Conservation (phyloP, 2,888 invertebrate genomes). For the Hipparchia sbordonii region DNA sequence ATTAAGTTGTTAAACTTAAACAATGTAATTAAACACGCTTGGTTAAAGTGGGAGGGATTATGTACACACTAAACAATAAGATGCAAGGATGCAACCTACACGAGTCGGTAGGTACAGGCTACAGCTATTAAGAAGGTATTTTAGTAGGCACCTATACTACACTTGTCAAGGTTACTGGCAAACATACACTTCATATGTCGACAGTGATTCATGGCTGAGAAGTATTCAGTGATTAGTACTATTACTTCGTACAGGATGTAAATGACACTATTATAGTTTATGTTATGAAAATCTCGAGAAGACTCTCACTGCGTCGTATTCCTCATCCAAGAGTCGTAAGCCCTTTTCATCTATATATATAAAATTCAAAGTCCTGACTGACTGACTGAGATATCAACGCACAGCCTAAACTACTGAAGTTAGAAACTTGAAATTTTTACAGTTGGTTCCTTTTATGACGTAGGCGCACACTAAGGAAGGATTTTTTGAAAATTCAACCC, state of each 20-base stretch:
- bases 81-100: constrained; percentile 20
- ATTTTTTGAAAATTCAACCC: too few relatives aligned
- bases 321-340: too few relatives aligned
- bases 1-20: background rate
- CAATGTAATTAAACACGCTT: constrained; percentile 2
- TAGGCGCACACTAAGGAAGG: too few relatives aligned
- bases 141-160: background rate
- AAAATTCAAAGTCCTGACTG: too few relatives aligned
- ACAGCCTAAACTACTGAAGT: too few relatives aligned
- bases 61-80: constrained; percentile 5
- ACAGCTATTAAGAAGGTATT: background rate
- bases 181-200: background rate
- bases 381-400: too few relatives aligned
- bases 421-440: too few relatives aligned
- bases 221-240: background rate
- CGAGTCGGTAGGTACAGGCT: background rate
- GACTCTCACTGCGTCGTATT: too few relatives aligned
- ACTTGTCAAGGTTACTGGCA: constrained; percentile 8
- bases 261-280: background rate
- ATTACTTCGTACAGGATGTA: background rate
- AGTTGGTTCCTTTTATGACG: too few relatives aligned
- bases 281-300: too few relatives aligned
- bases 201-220: constrained; percentile 2
- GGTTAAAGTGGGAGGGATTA: constrained; percentile 6
- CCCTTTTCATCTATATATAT: too few relatives aligned